phyloP scores from a whole-genome alignment of 2,797 vertebrate species.

The Oceanodroma leucorhoa region DNA sequence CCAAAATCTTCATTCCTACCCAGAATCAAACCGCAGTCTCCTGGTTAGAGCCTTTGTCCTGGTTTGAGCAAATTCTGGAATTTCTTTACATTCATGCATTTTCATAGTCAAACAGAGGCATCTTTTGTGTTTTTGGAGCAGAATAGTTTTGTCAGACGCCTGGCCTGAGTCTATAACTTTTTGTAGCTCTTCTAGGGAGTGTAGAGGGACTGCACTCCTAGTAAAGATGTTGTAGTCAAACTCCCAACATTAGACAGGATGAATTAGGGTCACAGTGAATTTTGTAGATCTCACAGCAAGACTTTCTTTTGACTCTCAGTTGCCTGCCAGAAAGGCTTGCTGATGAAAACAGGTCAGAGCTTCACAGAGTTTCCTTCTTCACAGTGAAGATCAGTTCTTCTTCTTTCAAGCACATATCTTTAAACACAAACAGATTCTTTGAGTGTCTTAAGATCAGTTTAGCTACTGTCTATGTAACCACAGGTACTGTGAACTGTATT shows the following conservation, averaged over 20 bases:
- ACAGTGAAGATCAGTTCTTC: background rate
- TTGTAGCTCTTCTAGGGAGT: background rate
- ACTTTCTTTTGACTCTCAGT: background rate
- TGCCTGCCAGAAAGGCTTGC: background rate
- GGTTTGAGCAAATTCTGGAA: background rate
- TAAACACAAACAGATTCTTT: background rate
- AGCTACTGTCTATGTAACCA: background rate
- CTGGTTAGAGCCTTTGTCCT: background rate
- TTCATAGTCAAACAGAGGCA: background rate
- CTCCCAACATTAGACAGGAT: background rate
- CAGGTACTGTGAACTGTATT: background rate
- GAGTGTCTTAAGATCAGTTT: background rate
- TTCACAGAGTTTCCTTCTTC: background rate
- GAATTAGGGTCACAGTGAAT: background rate
- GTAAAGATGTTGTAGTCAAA: background rate
- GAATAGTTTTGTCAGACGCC: background rate
- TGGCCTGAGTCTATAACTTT: background rate
- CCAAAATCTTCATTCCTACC: background rate
- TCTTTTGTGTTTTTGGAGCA: background rate
- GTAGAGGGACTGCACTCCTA: background rate
- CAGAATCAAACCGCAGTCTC: background rate
- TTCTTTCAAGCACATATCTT: background rate
- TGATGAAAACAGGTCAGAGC: constrained; percentile 3
- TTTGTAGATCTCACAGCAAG: background rate
- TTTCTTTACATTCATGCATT: background rate